Conservation (phyloP, 2,888 invertebrate genomes). For the Erannis defoliaria region DNA sequence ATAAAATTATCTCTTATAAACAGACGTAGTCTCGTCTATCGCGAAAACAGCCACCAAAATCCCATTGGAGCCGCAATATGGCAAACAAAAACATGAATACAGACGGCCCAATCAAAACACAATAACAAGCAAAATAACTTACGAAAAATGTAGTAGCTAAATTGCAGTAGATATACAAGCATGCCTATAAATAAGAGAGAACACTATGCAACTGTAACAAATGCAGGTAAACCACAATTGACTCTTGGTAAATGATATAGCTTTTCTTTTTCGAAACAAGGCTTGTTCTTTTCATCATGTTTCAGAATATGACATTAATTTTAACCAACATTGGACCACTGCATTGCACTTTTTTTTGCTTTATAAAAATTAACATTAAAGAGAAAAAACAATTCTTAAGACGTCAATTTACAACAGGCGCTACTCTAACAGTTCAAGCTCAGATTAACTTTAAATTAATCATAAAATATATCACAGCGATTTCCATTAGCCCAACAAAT, state of each 20-base stretch:
- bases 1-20: constrained; percentile 81
- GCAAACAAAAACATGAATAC: constrained; percentile 65
- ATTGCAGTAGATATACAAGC: constrained; percentile 26
- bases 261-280: not conserved
- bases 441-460: constrained; percentile 69
- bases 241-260: not conserved
- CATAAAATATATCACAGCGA: constrained; percentile 85
- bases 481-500: constrained; percentile 76
- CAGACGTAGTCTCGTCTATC: constrained; percentile 72
- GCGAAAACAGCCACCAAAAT: constrained; percentile 76
- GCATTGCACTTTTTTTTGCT: constrained; percentile 55
- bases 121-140: constrained; percentile 31
- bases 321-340: constrained; percentile 68
- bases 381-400: constrained; percentile 63
- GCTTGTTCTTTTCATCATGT: not conserved
- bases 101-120: constrained; percentile 65
- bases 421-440: constrained; percentile 63
- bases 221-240: constrained; percentile 4
- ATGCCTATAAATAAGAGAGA: constrained; percentile 10
- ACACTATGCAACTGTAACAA: not conserved
- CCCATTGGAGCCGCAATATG: constrained; percentile 73
- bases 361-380: constrained; percentile 62
- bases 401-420: constrained; percentile 65
- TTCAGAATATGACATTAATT: constrained; percentile 11
- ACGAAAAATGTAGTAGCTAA: constrained; percentile 40